Evolutionary conservation across 1,140 invertebrate genomes (phyloP).

Genomic region (Heliothis virescens): DNA sequence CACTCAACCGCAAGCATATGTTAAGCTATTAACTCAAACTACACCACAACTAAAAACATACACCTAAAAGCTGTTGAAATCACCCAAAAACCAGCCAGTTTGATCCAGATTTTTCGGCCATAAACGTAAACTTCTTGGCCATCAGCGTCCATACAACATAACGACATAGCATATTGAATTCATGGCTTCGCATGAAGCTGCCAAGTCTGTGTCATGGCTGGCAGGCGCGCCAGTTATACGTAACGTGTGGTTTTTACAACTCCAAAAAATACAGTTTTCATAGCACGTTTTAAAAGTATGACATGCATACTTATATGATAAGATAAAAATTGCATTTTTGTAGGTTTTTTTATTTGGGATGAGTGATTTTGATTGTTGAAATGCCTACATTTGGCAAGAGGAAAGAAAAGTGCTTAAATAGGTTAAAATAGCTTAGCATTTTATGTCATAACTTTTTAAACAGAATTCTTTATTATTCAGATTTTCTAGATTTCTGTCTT

Average conservation of each 20-base stretch:
- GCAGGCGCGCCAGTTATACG: slow-evolving; percentile 10
- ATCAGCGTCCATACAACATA: background rate
- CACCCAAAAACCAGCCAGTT: too few species aligned
- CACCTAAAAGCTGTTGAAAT: background rate
- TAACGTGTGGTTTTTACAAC: background rate
- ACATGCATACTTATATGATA: background rate
- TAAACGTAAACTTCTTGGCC: slow-evolving; percentile 10
- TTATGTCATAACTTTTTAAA: too few species aligned
- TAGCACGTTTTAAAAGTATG: background rate
- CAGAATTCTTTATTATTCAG: too few species aligned
- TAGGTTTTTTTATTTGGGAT: background rate
- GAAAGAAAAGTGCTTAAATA: too few species aligned
- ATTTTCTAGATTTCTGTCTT: too few species aligned
- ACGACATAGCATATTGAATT: slow-evolving; percentile 32
- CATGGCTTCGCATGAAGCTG: slow-evolving; percentile 1
- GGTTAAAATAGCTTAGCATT: too few species aligned
- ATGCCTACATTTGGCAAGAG: too few species aligned
- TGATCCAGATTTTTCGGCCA: background rate
- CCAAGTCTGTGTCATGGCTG: slow-evolving; percentile 39
- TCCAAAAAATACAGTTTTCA: slow-evolving; percentile 4
- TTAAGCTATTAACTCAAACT: too few species aligned
- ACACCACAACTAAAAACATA: too few species aligned
- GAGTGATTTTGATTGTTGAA: too few species aligned
- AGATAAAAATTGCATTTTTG: background rate
- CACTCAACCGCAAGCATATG: too few species aligned